phyloP scores from a whole-genome alignment of 2,888 invertebrate genomes.

The Epirrhoe tristata region DNA sequence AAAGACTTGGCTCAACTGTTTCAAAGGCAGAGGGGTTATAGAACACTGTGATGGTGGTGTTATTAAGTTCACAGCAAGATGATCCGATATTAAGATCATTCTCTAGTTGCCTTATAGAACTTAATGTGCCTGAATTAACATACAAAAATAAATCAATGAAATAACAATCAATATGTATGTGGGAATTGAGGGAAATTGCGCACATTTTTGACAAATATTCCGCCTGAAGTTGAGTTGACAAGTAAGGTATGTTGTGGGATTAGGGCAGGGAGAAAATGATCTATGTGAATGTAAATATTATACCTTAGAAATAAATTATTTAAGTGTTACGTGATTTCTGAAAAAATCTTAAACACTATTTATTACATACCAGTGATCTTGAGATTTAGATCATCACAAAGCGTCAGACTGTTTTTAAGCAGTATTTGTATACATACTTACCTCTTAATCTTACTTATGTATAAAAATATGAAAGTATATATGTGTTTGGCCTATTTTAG shows the following conservation, averaged over 20 bases:
- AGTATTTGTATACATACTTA: slow-evolving; percentile 13
- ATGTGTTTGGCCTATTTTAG: slow-evolving; percentile 11
- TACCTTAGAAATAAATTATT: neutral
- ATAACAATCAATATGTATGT: too few relatives aligned
- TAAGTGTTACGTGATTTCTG: neutral
- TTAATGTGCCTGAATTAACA: too few relatives aligned
- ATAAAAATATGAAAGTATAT: neutral
- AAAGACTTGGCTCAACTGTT: slow-evolving; percentile 78
- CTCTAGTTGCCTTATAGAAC: neutral
- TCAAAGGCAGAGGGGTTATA: slow-evolving; percentile 76
- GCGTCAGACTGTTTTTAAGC: neutral
- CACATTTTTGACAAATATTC: too few relatives aligned
- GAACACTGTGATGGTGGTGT: slow-evolving; percentile 76
- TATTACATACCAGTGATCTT: slow-evolving; percentile 26
- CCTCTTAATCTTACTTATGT: too few relatives aligned
- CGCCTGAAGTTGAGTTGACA: too few relatives aligned
- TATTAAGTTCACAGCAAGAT: slow-evolving; percentile 76
- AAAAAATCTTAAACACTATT: too few relatives aligned
- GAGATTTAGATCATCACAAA: slow-evolving; percentile 19
- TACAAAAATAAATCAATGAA: too few relatives aligned
- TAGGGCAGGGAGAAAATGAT: too few relatives aligned
- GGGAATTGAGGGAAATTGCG: too few relatives aligned
- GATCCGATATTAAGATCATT: slow-evolving; percentile 38
- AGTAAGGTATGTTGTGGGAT: too few relatives aligned
- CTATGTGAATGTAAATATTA: neutral